Percentiles rank a stretch among this genome's conserved stretches.
Conservation (phyloP, 2,888 invertebrate species). For the Danaus chrysippus region DNA sequence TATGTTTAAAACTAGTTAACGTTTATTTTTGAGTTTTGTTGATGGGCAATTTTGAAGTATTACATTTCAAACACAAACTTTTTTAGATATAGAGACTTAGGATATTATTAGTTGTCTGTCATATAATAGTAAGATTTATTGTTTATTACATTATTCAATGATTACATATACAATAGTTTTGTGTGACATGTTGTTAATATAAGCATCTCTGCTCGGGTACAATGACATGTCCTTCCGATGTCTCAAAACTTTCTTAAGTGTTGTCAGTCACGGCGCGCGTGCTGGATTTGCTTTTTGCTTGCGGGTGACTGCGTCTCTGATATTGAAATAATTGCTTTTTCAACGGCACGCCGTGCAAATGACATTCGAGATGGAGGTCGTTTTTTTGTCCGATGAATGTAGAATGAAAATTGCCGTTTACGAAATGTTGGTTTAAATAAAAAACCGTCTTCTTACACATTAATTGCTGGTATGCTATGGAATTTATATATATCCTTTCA, state of each 20-base stretch:
- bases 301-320: slow-evolving; percentile 58
- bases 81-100: no score
- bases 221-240: slow-evolving; percentile 52
- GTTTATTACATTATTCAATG: background rate
- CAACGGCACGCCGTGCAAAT: slow-evolving; percentile 77
- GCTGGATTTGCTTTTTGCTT: slow-evolving; percentile 65
- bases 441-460: slow-evolving; percentile 25
- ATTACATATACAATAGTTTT: background rate
- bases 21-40: background rate
- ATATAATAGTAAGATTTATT: no score
- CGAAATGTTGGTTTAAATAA: slow-evolving; percentile 62
- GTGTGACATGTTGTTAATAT: background rate
- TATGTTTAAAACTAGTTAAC: background rate
- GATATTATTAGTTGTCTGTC: no score
- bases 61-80: no score
- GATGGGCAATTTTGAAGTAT: no score
- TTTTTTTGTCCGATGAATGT: slow-evolving; percentile 67
- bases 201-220: slow-evolving; percentile 13
- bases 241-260: slow-evolving; percentile 63
- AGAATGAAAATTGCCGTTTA: slow-evolving; percentile 70
- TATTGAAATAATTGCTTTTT: slow-evolving; percentile 79
- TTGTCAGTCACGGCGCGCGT: slow-evolving; percentile 68
- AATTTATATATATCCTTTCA: slow-evolving; percentile 8
- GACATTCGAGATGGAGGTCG: slow-evolving; percentile 79
- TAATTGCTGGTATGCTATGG: slow-evolving; percentile 2